Conservation (phyloP, 2,113 vertebrate species). For the Rhinichthys klamathensis region DNA sequence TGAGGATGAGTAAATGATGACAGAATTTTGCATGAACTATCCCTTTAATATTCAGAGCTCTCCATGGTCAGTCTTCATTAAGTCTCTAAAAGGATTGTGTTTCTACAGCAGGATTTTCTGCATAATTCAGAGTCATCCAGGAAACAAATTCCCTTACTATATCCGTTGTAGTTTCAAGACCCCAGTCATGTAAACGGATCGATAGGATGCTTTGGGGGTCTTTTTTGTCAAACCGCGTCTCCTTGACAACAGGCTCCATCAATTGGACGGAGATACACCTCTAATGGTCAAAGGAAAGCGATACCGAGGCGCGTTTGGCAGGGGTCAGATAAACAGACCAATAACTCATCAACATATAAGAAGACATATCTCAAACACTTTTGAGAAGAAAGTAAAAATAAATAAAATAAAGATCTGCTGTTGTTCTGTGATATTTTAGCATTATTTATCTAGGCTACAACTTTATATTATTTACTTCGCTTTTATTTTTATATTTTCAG, state of each 20-base stretch:
- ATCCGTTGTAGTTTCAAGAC: conserved; percentile 9
- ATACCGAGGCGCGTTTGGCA: conserved; percentile 25
- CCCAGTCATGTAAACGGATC: conserved; percentile 34
- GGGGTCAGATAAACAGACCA: conserved; percentile 38
- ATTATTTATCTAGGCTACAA: neutral
- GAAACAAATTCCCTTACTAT: conserved; percentile 25
- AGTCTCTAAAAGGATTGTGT: neutral
- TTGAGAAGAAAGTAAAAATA: neutral
- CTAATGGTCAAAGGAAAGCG: conserved; percentile 16
- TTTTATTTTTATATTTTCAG: neutral
- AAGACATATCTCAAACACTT: neutral
- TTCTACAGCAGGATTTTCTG: neutral
- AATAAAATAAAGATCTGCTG: neutral
- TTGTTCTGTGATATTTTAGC: neutral
- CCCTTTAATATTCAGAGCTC: conserved; percentile 16
- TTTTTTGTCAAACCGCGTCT: conserved; percentile 35
- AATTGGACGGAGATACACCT: conserved; percentile 31
- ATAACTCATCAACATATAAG: neutral
- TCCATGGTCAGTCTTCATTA: neutral
- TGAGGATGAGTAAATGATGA: no score
- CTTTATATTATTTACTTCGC: neutral
- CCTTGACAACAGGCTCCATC: conserved; percentile 49
- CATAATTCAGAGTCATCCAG: conserved; percentile 11
- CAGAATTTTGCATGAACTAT: no score
- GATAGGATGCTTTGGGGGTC: conserved; percentile 34